These are phyloP conservation scores for Drosophila testacea DNA, from an alignment of 2,888 invertebrate genomes.

Conservation along the genomic window DNA sequence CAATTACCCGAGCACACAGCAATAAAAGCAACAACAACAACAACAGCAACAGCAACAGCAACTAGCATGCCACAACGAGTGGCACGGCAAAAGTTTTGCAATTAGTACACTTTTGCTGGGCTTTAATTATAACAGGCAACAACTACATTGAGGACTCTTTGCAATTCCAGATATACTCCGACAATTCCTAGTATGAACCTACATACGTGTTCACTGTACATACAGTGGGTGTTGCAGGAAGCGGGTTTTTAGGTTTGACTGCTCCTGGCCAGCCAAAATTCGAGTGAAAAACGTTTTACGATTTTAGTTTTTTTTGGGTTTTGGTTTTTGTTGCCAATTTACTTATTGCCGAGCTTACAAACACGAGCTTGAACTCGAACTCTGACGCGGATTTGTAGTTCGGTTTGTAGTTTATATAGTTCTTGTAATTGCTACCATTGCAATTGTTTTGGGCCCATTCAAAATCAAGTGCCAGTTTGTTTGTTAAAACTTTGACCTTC, in stretches of 20 bases:
- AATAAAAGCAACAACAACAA: too few relatives aligned
- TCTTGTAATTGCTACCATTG: too few relatives aligned
- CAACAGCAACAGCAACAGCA: constrained; percentile 16
- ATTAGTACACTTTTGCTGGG: constrained; percentile 70
- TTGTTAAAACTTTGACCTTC: background rate
- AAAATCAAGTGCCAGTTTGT: constrained; percentile 1
- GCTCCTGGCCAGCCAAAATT: background rate
- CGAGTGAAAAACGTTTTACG: background rate
- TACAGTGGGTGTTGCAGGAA: background rate
- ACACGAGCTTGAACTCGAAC: background rate
- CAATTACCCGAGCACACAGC: constrained; percentile 62
- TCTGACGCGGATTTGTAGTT: too few relatives aligned
- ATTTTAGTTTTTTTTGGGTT: background rate
- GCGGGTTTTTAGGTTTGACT: background rate
- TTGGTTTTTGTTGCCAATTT: background rate
- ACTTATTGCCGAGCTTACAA: background rate
- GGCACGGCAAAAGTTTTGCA: constrained; percentile 67
- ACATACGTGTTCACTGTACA: too few relatives aligned
- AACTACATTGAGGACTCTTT: background rate
- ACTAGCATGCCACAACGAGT: background rate
- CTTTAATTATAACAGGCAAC: constrained; percentile 54
- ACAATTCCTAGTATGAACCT: background rate
- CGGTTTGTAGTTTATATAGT: too few relatives aligned
- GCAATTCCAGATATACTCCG: constrained; percentile 4
- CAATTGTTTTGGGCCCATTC: too few relatives aligned